A percentile compares a stretch with the other conserved stretches of the same genome.
phyloP scores from a whole-genome alignment of 2,113 vertebrate species.

The Xiphophorus hellerii region DNA sequence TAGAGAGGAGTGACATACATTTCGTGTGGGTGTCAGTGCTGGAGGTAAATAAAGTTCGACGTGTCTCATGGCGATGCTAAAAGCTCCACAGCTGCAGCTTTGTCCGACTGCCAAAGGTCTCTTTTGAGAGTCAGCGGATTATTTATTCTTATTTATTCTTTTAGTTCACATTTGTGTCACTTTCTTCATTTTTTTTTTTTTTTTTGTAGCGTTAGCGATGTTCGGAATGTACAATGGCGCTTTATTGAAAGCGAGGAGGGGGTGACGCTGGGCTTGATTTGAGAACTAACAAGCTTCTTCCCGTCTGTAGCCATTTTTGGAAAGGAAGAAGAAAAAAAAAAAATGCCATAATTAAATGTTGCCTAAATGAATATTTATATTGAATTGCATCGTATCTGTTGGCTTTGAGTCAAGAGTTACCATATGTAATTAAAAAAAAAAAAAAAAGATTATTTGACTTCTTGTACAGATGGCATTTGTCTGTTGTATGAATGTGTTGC shows the following conservation, averaged over 20 bases:
- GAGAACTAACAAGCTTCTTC: constrained; percentile 4
- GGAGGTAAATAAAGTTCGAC: constrained; percentile 24
- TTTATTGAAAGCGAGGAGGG: constrained; percentile 51
- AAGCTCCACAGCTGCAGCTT: constrained; percentile 47
- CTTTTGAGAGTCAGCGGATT: constrained; percentile 41
- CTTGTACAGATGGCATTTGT: constrained; percentile 48
- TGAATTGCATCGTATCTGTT: constrained; percentile 49
- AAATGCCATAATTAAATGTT: constrained; percentile 1
- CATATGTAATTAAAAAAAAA: constrained; percentile 12
- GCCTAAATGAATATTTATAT: not conserved
- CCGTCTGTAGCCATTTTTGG: constrained; percentile 18
- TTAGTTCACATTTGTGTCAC: constrained; percentile 32
- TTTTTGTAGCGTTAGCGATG: constrained; percentile 20
- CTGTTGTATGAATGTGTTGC: constrained; percentile 65
- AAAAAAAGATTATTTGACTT: constrained; percentile 35
- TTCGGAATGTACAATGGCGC: constrained; percentile 47
- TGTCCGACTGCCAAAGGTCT: constrained; percentile 51
- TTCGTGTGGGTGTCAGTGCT: constrained; percentile 38
- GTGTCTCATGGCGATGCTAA: constrained; percentile 39
- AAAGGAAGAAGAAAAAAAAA: not conserved
- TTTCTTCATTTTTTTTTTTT: not conserved
- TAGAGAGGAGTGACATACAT: constrained; percentile 31
- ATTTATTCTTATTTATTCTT: constrained; percentile 77
- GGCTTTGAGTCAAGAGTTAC: constrained; percentile 58
- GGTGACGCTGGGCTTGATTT: constrained; percentile 28